These are phyloP conservation scores for Aspidoscelis tigris DNA, from an alignment of 2,113 vertebrate genomes.

Conservation along the genomic window DNA sequence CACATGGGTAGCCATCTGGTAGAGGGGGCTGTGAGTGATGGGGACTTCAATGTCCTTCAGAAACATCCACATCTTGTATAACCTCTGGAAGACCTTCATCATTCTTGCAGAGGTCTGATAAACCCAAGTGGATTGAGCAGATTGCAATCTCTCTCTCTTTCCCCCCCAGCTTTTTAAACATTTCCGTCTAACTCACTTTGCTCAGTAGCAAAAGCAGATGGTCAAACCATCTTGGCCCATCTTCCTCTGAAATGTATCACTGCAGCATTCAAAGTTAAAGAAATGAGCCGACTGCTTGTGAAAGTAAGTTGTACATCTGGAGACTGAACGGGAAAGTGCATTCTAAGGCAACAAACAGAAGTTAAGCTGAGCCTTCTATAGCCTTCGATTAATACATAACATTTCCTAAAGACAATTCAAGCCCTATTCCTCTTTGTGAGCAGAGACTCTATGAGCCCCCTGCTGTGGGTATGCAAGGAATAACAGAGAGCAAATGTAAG, in stretches of 20 bases:
- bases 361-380: not conserved
- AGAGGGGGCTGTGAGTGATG: not conserved
- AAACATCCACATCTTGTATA: accelerated
- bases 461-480: not conserved
- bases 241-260: constrained; percentile 8
- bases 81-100: not conserved
- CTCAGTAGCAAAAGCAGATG: constrained; percentile 32
- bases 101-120: not conserved
- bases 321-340: constrained; percentile 8
- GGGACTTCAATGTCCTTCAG: not conserved
- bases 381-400: not conserved
- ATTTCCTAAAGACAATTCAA: not conserved
- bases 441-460: not conserved
- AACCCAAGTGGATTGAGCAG: not conserved
- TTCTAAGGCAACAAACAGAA: not conserved
- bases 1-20: not conserved
- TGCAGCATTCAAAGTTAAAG: not conserved
- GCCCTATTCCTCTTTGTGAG: not conserved
- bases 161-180: not conserved
- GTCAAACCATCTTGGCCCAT: constrained; percentile 13
- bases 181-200: not conserved
- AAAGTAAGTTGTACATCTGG: not conserved
- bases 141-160: not conserved
- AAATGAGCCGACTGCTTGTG: not conserved
- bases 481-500: constrained; percentile 14